These are phyloP conservation scores for Patella depressa DNA, from an alignment of 2,888 invertebrate genomes.

Conservation along the genomic window DNA sequence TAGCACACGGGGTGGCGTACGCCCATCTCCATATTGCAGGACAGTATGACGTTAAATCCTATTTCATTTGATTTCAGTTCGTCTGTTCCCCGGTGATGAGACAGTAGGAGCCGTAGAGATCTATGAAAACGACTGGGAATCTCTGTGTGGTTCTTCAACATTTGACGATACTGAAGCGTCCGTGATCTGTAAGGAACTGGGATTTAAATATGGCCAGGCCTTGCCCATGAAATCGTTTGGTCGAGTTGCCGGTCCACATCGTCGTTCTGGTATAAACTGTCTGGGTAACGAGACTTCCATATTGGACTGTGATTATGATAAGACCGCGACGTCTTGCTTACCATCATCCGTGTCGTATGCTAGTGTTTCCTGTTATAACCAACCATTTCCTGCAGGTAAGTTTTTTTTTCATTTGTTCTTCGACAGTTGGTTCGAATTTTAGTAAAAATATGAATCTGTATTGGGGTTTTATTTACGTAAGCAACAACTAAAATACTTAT, in stretches of 20 bases:
- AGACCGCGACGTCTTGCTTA: slow-evolving; percentile 33
- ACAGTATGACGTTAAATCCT: too few species aligned
- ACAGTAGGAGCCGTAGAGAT: slow-evolving; percentile 34
- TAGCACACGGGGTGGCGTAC: too few species aligned
- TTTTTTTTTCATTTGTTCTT: not conserved
- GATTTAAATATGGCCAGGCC: slow-evolving; percentile 40
- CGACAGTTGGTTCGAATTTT: too few species aligned
- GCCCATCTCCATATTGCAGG: too few species aligned
- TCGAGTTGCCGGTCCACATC: slow-evolving; percentile 34
- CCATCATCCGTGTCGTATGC: slow-evolving; percentile 45
- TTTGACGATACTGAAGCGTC: slow-evolving; percentile 48
- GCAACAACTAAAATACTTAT: too few species aligned
- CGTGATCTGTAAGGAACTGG: slow-evolving; percentile 50
- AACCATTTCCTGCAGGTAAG: slow-evolving; percentile 35
- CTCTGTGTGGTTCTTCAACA: slow-evolving; percentile 36
- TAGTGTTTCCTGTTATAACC: slow-evolving; percentile 48
- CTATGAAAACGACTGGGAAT: slow-evolving; percentile 23
- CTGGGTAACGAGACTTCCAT: slow-evolving; percentile 43
- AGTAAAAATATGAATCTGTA: too few species aligned
- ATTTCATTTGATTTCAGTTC: slow-evolving; percentile 27
- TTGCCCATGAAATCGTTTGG: slow-evolving; percentile 48
- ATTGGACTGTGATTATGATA: slow-evolving; percentile 45
- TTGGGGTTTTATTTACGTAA: too few species aligned
- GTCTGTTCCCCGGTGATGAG: slow-evolving; percentile 30
- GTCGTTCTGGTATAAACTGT: slow-evolving; percentile 45